These are phyloP conservation scores for Tipula unca DNA, from an alignment of 2,888 invertebrate species.

Conservation along the genomic window DNA sequence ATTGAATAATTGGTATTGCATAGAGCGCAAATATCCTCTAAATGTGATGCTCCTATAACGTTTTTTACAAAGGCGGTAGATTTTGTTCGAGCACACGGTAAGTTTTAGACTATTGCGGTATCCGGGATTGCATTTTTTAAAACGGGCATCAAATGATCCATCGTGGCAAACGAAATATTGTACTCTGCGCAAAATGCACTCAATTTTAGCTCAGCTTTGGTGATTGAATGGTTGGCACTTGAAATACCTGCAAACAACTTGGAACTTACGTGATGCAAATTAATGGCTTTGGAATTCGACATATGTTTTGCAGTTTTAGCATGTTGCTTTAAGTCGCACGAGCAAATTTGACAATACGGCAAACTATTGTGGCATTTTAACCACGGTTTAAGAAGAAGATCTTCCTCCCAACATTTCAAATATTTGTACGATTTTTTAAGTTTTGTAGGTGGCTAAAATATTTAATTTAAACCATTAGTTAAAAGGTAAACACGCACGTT, in stretches of 20 bases:
- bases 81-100: neutral
- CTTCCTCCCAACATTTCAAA: neutral
- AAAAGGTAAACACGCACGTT: no score
- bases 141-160: no score
- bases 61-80: neutral
- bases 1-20: slow-evolving; percentile 24
- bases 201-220: no score
- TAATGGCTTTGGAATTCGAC: neutral
- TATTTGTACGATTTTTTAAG: neutral
- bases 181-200: no score
- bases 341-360: neutral
- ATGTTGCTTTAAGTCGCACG: neutral
- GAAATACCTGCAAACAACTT: no score
- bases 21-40: neutral
- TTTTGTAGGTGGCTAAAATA: neutral
- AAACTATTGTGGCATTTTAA: neutral
- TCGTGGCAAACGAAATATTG: no score
- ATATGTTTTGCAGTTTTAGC: neutral
- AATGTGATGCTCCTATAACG: neutral
- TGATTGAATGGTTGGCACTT: neutral
- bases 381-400: neutral
- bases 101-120: neutral
- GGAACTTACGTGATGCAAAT: neutral
- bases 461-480: neutral
- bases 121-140: neutral